These are phyloP conservation scores for Malurus cyaneus DNA, from an alignment of 2,113 vertebrate species.

Conservation along the genomic window DNA sequence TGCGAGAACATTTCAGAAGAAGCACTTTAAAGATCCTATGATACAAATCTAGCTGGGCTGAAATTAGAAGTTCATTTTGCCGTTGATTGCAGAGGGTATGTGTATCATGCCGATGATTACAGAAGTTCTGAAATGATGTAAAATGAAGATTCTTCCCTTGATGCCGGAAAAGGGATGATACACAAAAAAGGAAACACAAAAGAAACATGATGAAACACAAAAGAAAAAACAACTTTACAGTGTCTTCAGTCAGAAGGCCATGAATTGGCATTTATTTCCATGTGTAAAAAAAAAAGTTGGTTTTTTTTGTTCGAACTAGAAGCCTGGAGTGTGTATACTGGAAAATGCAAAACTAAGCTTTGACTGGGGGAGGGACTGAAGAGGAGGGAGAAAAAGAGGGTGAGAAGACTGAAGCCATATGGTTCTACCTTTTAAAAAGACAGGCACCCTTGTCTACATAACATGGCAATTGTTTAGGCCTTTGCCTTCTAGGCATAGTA, in stretches of 20 bases:
- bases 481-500: not conserved
- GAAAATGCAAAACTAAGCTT: not conserved
- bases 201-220: not conserved
- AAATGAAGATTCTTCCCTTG: not conserved
- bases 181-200: not conserved
- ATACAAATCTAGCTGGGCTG: not conserved
- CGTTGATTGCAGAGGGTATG: rapidly evolving
- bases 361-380: not conserved
- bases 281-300: not conserved
- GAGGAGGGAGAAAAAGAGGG: not conserved
- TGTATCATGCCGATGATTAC: rapidly evolving
- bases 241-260: not conserved
- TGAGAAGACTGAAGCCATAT: not conserved
- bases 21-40: not conserved
- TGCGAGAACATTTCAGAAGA: not conserved
- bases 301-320: not conserved
- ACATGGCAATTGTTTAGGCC: not conserved
- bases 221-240: not conserved
- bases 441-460: rapidly evolving
- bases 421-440: not conserved
- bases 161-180: not conserved
- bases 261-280: not conserved
- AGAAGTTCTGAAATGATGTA: not conserved
- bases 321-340: not conserved
- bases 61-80: not conserved